Base-by-base conservation (phyloP, 2,888 invertebrate species). In the Dicranocentrus wangi region DNA sequence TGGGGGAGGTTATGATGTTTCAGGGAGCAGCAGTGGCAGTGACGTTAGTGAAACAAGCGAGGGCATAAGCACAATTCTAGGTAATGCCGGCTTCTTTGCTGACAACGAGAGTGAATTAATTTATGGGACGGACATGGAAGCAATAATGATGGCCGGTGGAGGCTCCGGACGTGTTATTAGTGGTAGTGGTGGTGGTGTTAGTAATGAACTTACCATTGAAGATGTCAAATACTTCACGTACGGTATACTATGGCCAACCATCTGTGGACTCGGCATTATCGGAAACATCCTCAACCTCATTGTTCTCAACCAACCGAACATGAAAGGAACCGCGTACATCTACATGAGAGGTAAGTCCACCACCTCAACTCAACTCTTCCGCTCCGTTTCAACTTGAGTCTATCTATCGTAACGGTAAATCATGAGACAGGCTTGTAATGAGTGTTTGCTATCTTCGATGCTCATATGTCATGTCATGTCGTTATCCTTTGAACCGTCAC, bases 251-350 rank as follows among this genome's bases (percentile, higher is more conserved):
- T 88, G 94, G 85, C 94, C 94, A 76, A 90, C 92, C 81, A 93
- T 94, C 87, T 93, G 93, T 88, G 89, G 91, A 80, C 90, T 93
- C 82, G 94, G 94, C 61, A 93, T 95, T 87, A 90, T 93, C 73
- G 94, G 94, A 55, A 94, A 95, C 88, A 90, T 93, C 51, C 91
- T 95, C 84, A 95, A 94, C 89, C 90, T 95, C 85, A 90, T 94
- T 86, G 94, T 95, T 21, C 91, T 95, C 82, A 94, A 94, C 51
- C 91, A 94, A 81, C 92, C 93, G 82, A 93, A 93, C 86, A 93
- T 94, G 92, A 92, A 93, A 86, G 93, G 94, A 53, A 93, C 93
- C 0, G 94, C 94, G 51, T 94, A 94, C 88, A 92, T 93, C 88
- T 94, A 94, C 89, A 93, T 93, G 93, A 89, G 93, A 89, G 93